phyloP scores from a whole-genome alignment of 2,113 vertebrate genomes.

The Equus przewalskii region DNA sequence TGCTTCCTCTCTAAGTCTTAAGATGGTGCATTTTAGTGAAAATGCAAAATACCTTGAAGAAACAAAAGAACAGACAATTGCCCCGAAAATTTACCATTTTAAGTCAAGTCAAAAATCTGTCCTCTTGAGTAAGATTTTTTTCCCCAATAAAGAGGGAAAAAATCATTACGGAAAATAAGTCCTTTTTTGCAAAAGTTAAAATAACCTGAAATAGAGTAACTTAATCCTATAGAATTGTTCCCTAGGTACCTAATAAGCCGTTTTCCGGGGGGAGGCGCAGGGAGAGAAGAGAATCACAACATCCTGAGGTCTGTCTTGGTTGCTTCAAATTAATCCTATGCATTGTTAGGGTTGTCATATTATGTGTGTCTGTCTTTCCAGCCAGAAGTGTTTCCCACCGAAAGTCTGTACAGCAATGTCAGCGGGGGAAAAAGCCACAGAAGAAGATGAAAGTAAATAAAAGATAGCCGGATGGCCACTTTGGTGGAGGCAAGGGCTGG shows the following conservation, averaged over 20 bases:
- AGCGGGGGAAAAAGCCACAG: not conserved
- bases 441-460: not conserved
- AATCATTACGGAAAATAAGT: not conserved
- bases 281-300: not conserved
- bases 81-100: not conserved
- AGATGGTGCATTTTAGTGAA: not conserved
- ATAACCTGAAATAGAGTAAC: not conserved
- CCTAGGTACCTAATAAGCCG: not conserved
- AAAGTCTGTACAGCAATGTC: not conserved
- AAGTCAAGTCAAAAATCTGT: slow-evolving; percentile 11
- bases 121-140: not conserved
- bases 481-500: not conserved
- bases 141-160: not conserved
- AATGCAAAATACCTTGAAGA: not conserved
- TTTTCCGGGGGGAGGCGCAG: not conserved
- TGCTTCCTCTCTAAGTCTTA: not conserved
- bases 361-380: not conserved
- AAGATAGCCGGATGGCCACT: not conserved
- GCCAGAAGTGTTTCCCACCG: not conserved
- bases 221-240: not conserved
- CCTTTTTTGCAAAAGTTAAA: not conserved
- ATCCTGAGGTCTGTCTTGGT: not conserved
- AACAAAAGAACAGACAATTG: not conserved
- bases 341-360: not conserved
- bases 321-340: not conserved